Conservation (phyloP, 2,888 invertebrate species). For the Trachelus tabidus region DNA sequence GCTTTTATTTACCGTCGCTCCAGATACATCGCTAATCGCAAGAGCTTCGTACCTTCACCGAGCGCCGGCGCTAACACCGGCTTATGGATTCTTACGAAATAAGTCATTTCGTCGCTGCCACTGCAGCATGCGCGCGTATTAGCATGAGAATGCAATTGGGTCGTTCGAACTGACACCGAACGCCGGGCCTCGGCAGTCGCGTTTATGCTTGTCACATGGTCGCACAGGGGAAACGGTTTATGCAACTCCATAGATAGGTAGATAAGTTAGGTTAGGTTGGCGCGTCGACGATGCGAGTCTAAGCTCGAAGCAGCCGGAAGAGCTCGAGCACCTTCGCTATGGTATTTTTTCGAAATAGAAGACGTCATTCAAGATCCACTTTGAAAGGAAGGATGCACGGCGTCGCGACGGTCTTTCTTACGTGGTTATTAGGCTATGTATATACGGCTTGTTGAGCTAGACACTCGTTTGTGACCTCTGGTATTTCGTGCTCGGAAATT, state of each 20-base stretch:
- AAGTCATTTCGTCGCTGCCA: neutral
- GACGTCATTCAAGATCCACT: neutral
- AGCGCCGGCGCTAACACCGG: neutral
- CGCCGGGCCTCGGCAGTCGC: conserved; percentile 19
- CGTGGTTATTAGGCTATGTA: neutral
- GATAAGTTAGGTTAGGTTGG: neutral
- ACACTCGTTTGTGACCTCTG: neutral
- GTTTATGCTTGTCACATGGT: conserved; percentile 14
- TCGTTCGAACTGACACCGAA: conserved; percentile 33
- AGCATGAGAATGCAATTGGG: conserved; percentile 43
- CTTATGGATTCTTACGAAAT: neutral
- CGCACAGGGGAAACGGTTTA: neutral
- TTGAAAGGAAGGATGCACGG: neutral
- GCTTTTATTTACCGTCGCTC: neutral
- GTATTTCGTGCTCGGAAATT: neutral
- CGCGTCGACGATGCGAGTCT: neutral
- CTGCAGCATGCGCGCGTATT: conserved; percentile 18
- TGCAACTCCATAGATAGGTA: neutral
- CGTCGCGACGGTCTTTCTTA: neutral
- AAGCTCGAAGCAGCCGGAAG: neutral
- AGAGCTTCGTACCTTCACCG: neutral
- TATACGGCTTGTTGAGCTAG: neutral
- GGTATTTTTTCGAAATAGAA: neutral
- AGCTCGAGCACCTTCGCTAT: neutral
- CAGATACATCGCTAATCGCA: neutral